These are phyloP conservation scores for Oryctolagus cuniculus DNA, from an alignment of 2,113 vertebrate species.

Conservation along the genomic window mOryCun1.1 NC_091442.1:17918501-17919000, in stretches of 20 bases:
- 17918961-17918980: conserved; percentile 1
- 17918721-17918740: not conserved
- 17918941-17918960: not conserved
- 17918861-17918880: not conserved
- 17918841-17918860: not conserved
- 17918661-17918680: conserved; percentile 2
- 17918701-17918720: not conserved
- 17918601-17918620: not conserved
- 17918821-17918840: not conserved
- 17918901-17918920: conserved; percentile 21
- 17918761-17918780: not conserved
- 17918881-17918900: not conserved
- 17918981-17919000: conserved; percentile 37
- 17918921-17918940: not conserved
- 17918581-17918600: not conserved
- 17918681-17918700: not conserved
- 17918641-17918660: not conserved
- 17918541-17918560: not conserved
- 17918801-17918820: not conserved
- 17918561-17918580: not conserved
- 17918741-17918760: not conserved
- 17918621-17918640: conserved; percentile 42
- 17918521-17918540: not conserved
- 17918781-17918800: not conserved
- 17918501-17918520: not conserved